Base-by-base conservation (phyloP, 2,113 vertebrate genomes). In the Astatotilapia flaviijosephi region DNA sequence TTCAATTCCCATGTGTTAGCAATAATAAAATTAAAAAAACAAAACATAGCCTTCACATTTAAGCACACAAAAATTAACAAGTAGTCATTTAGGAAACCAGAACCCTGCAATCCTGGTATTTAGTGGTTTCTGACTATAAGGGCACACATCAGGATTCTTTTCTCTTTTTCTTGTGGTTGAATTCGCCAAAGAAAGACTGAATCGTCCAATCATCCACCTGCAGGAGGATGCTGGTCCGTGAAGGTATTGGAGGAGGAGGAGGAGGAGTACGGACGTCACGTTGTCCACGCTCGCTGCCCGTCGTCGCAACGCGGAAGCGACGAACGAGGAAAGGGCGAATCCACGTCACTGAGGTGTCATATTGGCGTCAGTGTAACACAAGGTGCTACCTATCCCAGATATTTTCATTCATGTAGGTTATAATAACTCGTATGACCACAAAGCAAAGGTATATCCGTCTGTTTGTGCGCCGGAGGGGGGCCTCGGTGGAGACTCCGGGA, bases 271-370 rank as follows among this genome's bases (percentile, higher is more conserved):
- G 5, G 31, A 91, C 92, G 89, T 93, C 86, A 93, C 88, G 60
- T 62, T 58, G 89, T 51, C 55, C 83, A 91, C 90, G 80, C 84
- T 65, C 45, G 70, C 81, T 73, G 79, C 82, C 91, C 60, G 90
- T 26, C 88, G 83, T 62, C 2, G 84, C 86, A 94, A 95, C 91
- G 89, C 96, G 95, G 95, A 96, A 96, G 96, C 82, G 92, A 85
- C 85, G 88, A 56, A 79, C 81, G 83, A 86, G 83, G 85, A 86
- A 91, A 85, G 70, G 70, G 35, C 56, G 88, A 86, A 87, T 96
- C 95, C 95, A 96, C 96, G 96, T 97, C 96, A 96, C 93, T 83
- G 93, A 95, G 93, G 96, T 95, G 95, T 92, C 91, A 92, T 58
- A 83, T 68, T 26, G 85, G 85, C 92, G 92, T 94, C 92, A 92